Conservation (phyloP, 2,888 invertebrate species). For the Chloromyia formosa region DNA sequence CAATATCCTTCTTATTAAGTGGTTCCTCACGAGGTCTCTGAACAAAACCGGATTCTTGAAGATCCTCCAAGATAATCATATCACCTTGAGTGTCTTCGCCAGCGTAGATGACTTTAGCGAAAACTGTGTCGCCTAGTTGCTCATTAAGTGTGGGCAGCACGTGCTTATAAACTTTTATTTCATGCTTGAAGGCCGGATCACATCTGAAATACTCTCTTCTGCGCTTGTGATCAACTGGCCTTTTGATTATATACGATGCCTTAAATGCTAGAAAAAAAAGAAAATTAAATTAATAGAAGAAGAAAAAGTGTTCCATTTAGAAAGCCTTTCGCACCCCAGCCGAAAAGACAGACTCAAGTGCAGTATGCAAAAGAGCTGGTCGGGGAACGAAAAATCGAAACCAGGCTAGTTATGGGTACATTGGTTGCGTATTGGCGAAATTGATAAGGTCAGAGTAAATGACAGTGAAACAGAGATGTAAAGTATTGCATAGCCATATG, state of each 20-base stretch:
- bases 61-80: conserved; percentile 60
- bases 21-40: conserved; percentile 59
- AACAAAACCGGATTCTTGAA: conserved; percentile 55
- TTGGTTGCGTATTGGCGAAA: too few relatives aligned
- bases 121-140: conserved; percentile 52
- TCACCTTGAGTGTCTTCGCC: conserved; percentile 56
- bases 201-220: conserved; percentile 61
- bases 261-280: too few relatives aligned
- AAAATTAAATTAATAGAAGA: too few relatives aligned
- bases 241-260: conserved; percentile 58
- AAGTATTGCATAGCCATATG: too few relatives aligned
- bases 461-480: too few relatives aligned
- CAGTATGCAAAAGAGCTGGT: too few relatives aligned
- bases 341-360: too few relatives aligned
- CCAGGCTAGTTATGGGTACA: too few relatives aligned
- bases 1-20: conserved; percentile 57
- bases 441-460: too few relatives aligned
- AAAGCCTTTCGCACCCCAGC: too few relatives aligned
- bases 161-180: conserved; percentile 59
- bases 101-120: conserved; percentile 59
- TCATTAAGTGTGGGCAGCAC: conserved; percentile 57
- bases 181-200: conserved; percentile 60
- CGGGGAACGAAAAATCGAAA: too few relatives aligned
- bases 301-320: too few relatives aligned
- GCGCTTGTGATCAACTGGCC: conserved; percentile 59